A percentile compares a stretch with the other conserved stretches of the same genome.
Conservation (phyloP, 2,888 invertebrate species). For the Boloria euphrosyne region DNA sequence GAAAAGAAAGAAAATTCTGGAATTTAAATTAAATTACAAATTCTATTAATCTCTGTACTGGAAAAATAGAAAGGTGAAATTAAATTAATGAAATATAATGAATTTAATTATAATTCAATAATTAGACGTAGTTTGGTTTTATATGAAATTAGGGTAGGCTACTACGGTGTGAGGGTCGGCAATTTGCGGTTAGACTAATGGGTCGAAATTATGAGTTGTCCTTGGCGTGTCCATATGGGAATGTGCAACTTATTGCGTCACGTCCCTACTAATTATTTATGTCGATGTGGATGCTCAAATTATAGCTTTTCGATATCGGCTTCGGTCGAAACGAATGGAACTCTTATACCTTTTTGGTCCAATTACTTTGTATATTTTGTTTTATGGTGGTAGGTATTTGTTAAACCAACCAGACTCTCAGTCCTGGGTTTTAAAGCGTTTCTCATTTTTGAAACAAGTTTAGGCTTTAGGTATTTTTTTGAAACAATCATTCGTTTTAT, state of each 20-base stretch:
- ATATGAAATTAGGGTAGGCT: conserved; percentile 25
- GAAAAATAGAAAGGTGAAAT: background rate
- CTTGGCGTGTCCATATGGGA: conserved; percentile 71
- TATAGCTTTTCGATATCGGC: conserved; percentile 65
- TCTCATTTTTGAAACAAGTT: no score
- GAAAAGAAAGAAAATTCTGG: no score
- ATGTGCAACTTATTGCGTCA: conserved; percentile 73
- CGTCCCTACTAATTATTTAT: conserved; percentile 71
- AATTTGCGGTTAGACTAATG: conserved; percentile 77
- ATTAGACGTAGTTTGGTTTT: conserved; percentile 9
- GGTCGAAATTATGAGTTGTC: conserved; percentile 76
- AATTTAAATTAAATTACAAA: no score
- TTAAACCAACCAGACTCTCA: background rate
- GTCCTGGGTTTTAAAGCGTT: conserved; percentile 48
- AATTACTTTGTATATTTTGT: conserved; percentile 39
- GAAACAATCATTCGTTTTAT: no score
- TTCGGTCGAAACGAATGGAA: conserved; percentile 48
- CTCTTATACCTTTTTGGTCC: conserved; percentile 39
- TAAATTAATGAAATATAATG: background rate
- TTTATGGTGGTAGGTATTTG: conserved; percentile 15
- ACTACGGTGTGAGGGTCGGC: conserved; percentile 58
- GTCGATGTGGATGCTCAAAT: conserved; percentile 75
- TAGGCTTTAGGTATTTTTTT: no score
- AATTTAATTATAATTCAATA: conserved; percentile 4
- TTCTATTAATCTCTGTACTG: no score